phyloP scores from a whole-genome alignment of 2,888 invertebrate genomes.

The Chrysotoxum bicinctum region DNA sequence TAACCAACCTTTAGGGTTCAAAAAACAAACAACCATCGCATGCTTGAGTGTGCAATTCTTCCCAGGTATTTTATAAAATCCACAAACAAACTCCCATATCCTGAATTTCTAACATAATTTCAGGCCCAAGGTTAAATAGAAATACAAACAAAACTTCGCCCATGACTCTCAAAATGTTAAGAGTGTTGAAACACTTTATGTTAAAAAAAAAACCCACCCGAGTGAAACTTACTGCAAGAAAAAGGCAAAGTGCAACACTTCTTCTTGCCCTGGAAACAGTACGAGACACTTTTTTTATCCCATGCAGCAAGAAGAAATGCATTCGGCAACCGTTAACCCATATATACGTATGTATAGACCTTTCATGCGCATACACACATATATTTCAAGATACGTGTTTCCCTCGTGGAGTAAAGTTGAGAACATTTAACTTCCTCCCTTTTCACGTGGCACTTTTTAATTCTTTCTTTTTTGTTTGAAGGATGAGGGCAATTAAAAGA shows the following conservation, averaged over 20 bases:
- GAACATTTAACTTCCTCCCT: conserved; percentile 10
- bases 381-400: neutral
- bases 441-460: conserved; percentile 1
- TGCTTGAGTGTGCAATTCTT: neutral
- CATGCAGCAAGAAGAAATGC: neutral
- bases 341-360: neutral
- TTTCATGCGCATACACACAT: neutral
- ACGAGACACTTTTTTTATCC: neutral
- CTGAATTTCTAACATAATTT: conserved; percentile 24
- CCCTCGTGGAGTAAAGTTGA: conserved; percentile 8
- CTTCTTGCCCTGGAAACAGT: conserved; percentile 18
- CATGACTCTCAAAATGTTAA: conserved; percentile 63
- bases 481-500: conserved; percentile 66
- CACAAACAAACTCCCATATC: neutral
- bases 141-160: conserved; percentile 14
- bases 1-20: neutral
- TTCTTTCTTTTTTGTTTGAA: neutral
- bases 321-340: conserved; percentile 2
- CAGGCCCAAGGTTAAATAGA: conserved; percentile 13
- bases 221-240: conserved; percentile 15
- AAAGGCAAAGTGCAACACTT: conserved; percentile 26
- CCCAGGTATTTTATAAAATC: conserved; percentile 1
- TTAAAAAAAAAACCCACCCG: neutral
- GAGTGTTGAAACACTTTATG: conserved; percentile 33
- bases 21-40: neutral